A percentile compares a stretch with the other conserved stretches of the same genome.
These are phyloP conservation scores for Rhorus exstirpatorius DNA, from an alignment of 2,888 invertebrate species.

Conservation along the genomic window DNA sequence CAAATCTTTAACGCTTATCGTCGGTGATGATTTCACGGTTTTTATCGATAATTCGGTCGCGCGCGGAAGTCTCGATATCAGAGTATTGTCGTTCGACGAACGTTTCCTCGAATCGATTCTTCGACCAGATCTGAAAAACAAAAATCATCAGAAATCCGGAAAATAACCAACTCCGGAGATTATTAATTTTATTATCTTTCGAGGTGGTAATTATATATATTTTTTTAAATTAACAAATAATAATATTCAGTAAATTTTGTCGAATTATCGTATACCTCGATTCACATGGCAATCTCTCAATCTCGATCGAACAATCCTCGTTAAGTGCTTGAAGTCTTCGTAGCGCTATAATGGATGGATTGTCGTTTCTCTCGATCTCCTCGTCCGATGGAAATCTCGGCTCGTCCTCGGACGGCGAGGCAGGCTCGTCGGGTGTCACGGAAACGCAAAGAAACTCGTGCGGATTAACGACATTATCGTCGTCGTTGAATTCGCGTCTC, in stretches of 20 bases:
- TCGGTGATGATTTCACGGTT: conserved; percentile 56
- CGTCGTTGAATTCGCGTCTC: conserved; percentile 58
- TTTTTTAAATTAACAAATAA: neutral
- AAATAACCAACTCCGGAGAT: neutral
- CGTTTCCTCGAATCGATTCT: conserved; percentile 54
- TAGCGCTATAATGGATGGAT: conserved; percentile 65
- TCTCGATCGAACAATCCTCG: conserved; percentile 70
- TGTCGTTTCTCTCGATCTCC: conserved; percentile 67
- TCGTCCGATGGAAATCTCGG: conserved; percentile 60
- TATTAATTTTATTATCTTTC: neutral
- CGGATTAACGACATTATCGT: conserved; percentile 76
- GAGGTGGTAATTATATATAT: no score
- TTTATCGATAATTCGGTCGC: conserved; percentile 76
- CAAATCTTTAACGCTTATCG: conserved; percentile 69
- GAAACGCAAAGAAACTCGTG: conserved; percentile 81
- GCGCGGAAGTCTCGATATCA: conserved; percentile 74
- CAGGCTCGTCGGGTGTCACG: conserved; percentile 74
- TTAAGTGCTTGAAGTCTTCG: conserved; percentile 62
- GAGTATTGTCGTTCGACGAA: conserved; percentile 44
- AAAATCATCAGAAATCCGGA: neutral
- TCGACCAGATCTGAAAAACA: conserved; percentile 39
- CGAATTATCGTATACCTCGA: conserved; percentile 43
- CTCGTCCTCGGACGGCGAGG: conserved; percentile 68
- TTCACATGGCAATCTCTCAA: conserved; percentile 62
- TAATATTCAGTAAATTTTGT: neutral